phyloP scores from a whole-genome alignment of 2,113 vertebrate genomes.

The Carettochelys insculpta region DNA sequence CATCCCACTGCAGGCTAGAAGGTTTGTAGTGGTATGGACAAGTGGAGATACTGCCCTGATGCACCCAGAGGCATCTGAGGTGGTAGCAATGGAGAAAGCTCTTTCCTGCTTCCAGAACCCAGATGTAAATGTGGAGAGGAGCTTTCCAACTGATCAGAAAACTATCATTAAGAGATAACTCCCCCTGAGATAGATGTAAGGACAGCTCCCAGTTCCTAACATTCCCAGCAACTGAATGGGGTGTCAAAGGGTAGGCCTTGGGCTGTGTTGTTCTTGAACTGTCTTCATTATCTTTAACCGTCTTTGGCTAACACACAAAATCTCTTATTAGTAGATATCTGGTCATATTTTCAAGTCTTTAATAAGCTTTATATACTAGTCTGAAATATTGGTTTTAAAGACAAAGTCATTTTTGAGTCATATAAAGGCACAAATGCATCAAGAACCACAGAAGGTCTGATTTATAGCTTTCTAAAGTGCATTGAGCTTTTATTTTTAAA shows the following conservation, averaged over 20 bases:
- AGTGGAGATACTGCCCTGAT: background rate
- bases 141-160: fast-evolving
- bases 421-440: background rate
- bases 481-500: background rate
- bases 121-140: background rate
- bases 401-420: background rate
- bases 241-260: background rate
- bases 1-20: background rate
- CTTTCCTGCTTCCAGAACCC: fast-evolving
- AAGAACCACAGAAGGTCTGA: background rate
- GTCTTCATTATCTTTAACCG: background rate
- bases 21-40: background rate
- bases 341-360: background rate
- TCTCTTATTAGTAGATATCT: background rate
- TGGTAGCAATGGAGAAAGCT: background rate
- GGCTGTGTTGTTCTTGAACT: background rate
- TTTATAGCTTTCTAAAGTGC: background rate
- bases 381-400: background rate
- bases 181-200: background rate
- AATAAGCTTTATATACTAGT: background rate
- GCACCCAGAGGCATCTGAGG: background rate
- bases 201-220: background rate
- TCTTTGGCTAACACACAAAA: background rate
- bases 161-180: background rate
- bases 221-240: background rate